Conservation (phyloP, 2,113 vertebrate species). For the Danionella cerebrum region DNA sequence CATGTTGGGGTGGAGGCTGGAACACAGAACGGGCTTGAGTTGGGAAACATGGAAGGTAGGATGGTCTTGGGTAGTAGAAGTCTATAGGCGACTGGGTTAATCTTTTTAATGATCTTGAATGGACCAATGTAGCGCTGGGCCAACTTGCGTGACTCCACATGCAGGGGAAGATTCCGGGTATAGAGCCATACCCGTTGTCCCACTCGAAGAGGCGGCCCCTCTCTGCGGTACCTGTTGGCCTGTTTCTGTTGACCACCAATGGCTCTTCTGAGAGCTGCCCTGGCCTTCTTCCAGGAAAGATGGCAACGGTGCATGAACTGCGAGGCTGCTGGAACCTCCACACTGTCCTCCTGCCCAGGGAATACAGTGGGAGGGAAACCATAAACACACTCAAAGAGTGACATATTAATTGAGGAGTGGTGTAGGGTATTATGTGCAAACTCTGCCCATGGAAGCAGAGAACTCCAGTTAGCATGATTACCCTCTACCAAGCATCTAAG, state of each 20-base stretch:
- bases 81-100: background rate
- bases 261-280: background rate
- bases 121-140: background rate
- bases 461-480: too few species aligned
- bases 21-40: background rate
- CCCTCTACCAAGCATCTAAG: too few species aligned
- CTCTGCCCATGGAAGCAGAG: too few species aligned
- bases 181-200: constrained; percentile 5
- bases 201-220: background rate
- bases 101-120: background rate
- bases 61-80: background rate
- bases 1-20: background rate
- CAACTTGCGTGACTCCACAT: background rate
- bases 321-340: background rate
- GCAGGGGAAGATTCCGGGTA: background rate
- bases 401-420: too few species aligned
- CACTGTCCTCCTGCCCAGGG: background rate
- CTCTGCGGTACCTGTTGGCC: background rate
- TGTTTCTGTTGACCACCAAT: background rate
- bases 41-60: background rate
- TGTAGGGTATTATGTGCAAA: too few species aligned
- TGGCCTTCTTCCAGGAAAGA: background rate
- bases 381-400: too few species aligned
- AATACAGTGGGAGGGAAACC: background rate
- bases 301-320: background rate